These are phyloP conservation scores for Galago senegalensis DNA, from an alignment of 2,797 vertebrate genomes.

Conservation along the genomic window DNA sequence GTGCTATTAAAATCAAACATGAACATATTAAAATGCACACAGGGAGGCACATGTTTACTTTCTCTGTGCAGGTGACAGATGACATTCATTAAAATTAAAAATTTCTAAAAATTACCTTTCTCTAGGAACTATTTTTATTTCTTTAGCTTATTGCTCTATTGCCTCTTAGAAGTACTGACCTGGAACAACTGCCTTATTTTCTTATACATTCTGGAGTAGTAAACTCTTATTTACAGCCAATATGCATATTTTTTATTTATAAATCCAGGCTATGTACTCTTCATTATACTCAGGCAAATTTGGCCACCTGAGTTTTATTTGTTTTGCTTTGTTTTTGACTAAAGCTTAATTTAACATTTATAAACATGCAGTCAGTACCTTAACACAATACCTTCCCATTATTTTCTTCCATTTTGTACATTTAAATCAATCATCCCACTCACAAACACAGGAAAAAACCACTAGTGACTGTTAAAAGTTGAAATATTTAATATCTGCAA, in stretches of 20 bases:
- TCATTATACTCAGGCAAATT: neutral
- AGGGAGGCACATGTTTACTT: neutral
- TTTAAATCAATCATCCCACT: neutral
- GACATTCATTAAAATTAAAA: conserved; percentile 83
- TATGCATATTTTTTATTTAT: neutral
- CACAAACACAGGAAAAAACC: neutral
- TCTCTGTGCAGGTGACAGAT: conserved; percentile 82
- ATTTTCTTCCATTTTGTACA: neutral
- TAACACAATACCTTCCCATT: neutral
- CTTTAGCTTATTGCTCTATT: conserved; percentile 62
- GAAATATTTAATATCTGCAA: neutral
- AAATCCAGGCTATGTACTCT: neutral
- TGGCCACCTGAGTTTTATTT: neutral
- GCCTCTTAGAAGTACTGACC: neutral
- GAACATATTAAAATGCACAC: neutral
- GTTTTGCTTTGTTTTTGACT: neutral
- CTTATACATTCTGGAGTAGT: neutral
- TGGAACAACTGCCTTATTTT: neutral
- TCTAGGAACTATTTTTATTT: conserved; percentile 61
- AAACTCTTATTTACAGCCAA: neutral
- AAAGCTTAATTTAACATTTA: neutral
- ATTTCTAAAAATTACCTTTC: conserved; percentile 79
- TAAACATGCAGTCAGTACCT: neutral
- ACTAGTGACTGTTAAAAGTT: neutral
- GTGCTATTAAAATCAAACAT: conserved; percentile 73